Evolutionary conservation across 1,140 invertebrate genomes (phyloP), one percentile per base, ranked within the genome.

Genomic region (Drosophila asahinai): DNA sequence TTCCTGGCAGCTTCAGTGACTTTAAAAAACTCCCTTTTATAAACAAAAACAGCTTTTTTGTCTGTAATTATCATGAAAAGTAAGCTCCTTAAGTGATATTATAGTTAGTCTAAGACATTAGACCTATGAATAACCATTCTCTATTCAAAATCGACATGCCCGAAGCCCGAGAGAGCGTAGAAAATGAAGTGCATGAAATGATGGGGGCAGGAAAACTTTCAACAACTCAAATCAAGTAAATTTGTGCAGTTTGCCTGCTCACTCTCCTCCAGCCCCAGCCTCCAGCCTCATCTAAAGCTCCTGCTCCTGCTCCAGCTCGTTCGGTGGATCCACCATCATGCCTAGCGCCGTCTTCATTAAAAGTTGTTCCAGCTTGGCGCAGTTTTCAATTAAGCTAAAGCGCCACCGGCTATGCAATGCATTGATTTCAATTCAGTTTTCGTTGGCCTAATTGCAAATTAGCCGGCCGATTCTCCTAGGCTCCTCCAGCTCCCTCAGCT

Each of bases 381-480:
- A 78, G 80, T 70, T 86, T 86, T 77, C 83, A 83, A 86, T 86
- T 86, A 87, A 77, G 80, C 64, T 43, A 74, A 57, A 77, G 58
- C 48, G 71, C 83, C 77, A 61, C 22, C 38, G 65, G 83, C 59
- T 61, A 73, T 67, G 63, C 80, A 70, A 83, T 83, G 83, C 83
- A 86, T 86, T 86, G 83, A 86, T 87, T 86, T 73, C 58, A 65
- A 80, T 84, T 81, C 74, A 61, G 65, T 72, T 72, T 72, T 70
- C 66, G 30, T 59, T 83, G 81, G 62, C 81, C 77, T 83, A 83
- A 84, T 83, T 86, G 83, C 80, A 86, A 86, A 86, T 86, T 83
- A 87, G 77, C 83, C 70, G 38, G 49, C 45, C 22, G 52, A 22
- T 49, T 40, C 43, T 27, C 30, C 42, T 11, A 3, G 9, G 15